Base-by-base conservation (phyloP, 2,888 invertebrate species). In the Fabriciana adippe region DNA sequence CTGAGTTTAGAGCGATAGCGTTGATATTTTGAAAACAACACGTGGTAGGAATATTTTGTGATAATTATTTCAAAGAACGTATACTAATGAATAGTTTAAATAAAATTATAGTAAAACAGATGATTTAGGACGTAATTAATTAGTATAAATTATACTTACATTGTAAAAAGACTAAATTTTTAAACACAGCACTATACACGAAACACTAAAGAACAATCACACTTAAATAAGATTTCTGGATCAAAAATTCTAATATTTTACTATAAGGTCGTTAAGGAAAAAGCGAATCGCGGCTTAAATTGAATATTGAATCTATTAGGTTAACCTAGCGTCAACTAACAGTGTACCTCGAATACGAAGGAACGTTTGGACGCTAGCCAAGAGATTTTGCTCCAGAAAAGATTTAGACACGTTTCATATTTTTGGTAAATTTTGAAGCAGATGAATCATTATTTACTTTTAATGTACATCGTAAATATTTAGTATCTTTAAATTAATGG, bases 261-360 rank as follows among this genome's bases (percentile, higher is more conserved):
- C 21, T 45, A 55, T 11, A 55, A 13, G 35, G 26, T 66, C 60
- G 60, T 61, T 66, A 61, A 66, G 60, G 60, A 55, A 61, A 50
- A 61, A 66, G 48, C 35, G 48, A 61, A 59, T 57, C 26, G 45
- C 45, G 16, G 59, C 41, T 70, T 70, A 74, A 76, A 76, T 76
- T 75, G 74, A 75, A 74, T 76, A 67, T 66, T 75, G 72, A 80
- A 80, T 83, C 80, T 81, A 82, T 84, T 86, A 81, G 86, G 85
- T 85, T 87, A 87, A 82, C 79, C 78, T 78, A 78, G 74, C 84
- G 85, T 82, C 82, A 82, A 86, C 85, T 81, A 78, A 84, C 83
- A 81, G 80, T 79, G 80, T 74, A 73, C 83, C 80, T 79, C 79
- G 86, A 87, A 85, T 85, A 59, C 62, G 70, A 60, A 68, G 68